Conservation (phyloP, 1,140 invertebrate genomes). For the Amphibalanus amphitrite region DNA sequence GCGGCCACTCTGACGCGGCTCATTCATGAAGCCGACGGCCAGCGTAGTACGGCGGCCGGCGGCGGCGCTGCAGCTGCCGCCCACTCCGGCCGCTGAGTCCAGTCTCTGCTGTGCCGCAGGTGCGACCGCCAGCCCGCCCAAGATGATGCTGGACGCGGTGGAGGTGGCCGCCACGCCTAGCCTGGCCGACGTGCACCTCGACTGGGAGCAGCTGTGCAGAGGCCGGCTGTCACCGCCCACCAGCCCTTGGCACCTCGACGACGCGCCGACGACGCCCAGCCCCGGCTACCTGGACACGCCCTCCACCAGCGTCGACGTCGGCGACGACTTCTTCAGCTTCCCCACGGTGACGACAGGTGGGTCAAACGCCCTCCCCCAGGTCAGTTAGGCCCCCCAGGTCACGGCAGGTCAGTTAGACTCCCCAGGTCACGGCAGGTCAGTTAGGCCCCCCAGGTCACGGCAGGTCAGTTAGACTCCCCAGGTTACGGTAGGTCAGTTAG, state of each 20-base stretch:
- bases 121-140: background rate
- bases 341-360: constrained; percentile 24
- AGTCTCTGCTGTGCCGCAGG: constrained; percentile 22
- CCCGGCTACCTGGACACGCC: constrained; percentile 19
- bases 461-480: background rate
- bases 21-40: background rate
- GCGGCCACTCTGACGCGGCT: too few relatives aligned
- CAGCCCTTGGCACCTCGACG: background rate
- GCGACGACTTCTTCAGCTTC: constrained; percentile 24
- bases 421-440: background rate
- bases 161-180: background rate
- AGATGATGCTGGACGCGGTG: background rate
- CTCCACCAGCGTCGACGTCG: constrained; percentile 25
- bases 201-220: constrained; percentile 24
- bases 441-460: background rate
- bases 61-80: too few relatives aligned
- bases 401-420: background rate
- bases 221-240: background rate
- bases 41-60: background rate
- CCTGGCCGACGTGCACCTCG: constrained; percentile 12
- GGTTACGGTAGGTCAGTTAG: background rate
- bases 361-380: constrained; percentile 33
- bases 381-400: constrained; percentile 30
- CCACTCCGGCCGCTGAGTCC: background rate
- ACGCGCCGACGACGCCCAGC: background rate